Percentiles rank a stretch among this genome's conserved stretches.
phyloP scores from a whole-genome alignment of 2,888 invertebrate genomes.

The Acrobasis consociella region DNA sequence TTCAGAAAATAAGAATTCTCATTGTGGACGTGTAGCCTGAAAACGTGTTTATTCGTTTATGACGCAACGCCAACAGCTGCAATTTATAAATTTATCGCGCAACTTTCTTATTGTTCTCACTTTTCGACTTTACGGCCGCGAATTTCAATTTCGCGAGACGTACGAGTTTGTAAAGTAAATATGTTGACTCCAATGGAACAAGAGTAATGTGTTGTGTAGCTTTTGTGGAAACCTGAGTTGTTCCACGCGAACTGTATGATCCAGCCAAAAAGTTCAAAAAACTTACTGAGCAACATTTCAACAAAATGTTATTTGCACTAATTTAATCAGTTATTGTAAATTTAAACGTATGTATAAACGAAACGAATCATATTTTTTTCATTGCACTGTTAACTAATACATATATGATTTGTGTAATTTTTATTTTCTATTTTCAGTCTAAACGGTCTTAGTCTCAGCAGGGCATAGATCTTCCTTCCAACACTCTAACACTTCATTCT shows the following conservation, averaged over 20 bases:
- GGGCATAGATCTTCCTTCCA: no score
- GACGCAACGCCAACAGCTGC: background rate
- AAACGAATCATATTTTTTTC: no score
- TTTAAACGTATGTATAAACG: no score
- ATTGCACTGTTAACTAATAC: no score
- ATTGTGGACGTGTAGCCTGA: background rate
- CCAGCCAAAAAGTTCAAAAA: background rate
- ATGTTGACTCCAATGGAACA: background rate
- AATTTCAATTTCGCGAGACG: conserved; percentile 10
- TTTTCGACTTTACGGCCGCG: background rate
- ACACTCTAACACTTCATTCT: no score
- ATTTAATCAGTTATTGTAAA: no score
- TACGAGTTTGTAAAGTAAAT: conserved; percentile 4
- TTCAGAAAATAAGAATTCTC: background rate
- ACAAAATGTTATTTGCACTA: no score
- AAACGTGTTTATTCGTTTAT: background rate
- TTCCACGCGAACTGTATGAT: background rate
- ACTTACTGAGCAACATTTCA: no score
- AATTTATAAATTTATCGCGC: conserved; percentile 11
- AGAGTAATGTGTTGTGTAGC: background rate
- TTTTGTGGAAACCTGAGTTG: background rate
- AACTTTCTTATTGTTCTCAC: conserved; percentile 3
- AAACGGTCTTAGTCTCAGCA: no score
- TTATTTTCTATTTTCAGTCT: no score
- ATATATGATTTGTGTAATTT: no score